phyloP scores from a whole-genome alignment of 1,140 invertebrate species.

The Dryas iulia region DNA sequence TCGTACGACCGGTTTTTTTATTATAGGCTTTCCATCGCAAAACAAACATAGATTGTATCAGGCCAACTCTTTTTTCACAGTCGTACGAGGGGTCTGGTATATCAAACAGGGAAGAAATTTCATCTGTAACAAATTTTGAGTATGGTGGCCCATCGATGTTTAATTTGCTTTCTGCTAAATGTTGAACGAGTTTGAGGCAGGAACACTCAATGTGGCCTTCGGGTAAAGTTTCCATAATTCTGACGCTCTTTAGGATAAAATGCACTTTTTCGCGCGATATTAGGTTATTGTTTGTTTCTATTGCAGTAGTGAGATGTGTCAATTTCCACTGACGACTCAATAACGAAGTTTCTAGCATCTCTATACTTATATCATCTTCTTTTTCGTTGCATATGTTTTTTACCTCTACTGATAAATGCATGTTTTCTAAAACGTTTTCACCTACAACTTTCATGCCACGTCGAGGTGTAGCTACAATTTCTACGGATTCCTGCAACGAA shows the following conservation, averaged over 20 bases:
- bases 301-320: constrained; percentile 47
- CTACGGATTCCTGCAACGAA: constrained; percentile 63
- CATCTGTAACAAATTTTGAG: constrained; percentile 68
- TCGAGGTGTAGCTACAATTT: constrained; percentile 62
- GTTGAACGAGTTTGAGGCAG: constrained; percentile 54
- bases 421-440: constrained; percentile 54
- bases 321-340: constrained; percentile 72
- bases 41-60: constrained; percentile 77
- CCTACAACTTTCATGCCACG: constrained; percentile 50
- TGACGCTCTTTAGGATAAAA: constrained; percentile 58
- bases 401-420: constrained; percentile 66
- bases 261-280: constrained; percentile 67
- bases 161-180: constrained; percentile 39
- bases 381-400: constrained; percentile 72
- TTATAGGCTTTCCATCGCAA: constrained; percentile 80
- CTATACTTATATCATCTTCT: constrained; percentile 50
- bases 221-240: constrained; percentile 47
- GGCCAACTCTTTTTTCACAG: constrained; percentile 39
- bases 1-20: constrained; percentile 56
- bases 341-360: constrained; percentile 69
- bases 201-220: constrained; percentile 58
- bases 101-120: constrained; percentile 50
- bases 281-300: constrained; percentile 45
- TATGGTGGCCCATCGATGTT: constrained; percentile 58
- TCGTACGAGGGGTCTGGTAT: constrained; percentile 33